Percentiles rank a stretch among this genome's conserved stretches.
These are phyloP conservation scores for Stenichneumon culpator DNA, from an alignment of 2,888 invertebrate genomes.

Conservation along the genomic window DNA sequence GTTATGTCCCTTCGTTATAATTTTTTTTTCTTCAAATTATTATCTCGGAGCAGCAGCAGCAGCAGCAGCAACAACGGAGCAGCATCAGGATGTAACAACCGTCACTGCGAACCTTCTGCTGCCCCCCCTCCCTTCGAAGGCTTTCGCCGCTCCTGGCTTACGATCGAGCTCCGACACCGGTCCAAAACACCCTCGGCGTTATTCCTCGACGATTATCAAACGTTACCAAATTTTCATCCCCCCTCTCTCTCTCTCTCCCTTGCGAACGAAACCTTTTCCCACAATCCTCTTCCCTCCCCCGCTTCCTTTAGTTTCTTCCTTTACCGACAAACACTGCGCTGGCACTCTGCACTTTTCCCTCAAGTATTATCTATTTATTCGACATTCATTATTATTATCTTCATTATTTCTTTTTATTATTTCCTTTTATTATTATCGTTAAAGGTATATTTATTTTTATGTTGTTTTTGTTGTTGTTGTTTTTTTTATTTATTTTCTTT, in stretches of 20 bases:
- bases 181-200: slow-evolving; percentile 40
- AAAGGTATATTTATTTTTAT: not conserved
- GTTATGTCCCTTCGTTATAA: not conserved
- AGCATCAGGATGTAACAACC: slow-evolving; percentile 60
- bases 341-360: slow-evolving; percentile 23
- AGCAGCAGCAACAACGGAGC: slow-evolving; percentile 63
- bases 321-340: not conserved
- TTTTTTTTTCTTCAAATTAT: not conserved
- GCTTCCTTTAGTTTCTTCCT: slow-evolving; percentile 1
- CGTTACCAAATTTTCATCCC: slow-evolving; percentile 44
- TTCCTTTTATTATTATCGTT: slow-evolving; percentile 17
- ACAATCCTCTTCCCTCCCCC: slow-evolving; percentile 22
- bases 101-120: slow-evolving; percentile 62
- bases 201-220: slow-evolving; percentile 38
- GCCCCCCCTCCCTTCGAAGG: slow-evolving; percentile 49
- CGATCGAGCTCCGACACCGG: slow-evolving; percentile 50
- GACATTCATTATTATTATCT: slow-evolving; percentile 4
- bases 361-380: slow-evolving; percentile 43
- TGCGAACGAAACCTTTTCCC: not conserved
- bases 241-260: not conserved
- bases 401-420: slow-evolving; percentile 24
- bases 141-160: slow-evolving; percentile 62
- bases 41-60: slow-evolving; percentile 54
- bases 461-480: not conserved
- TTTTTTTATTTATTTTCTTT: not conserved